A percentile compares a stretch with the other conserved stretches of the same genome.
These are phyloP conservation scores for Protobothrops mucrosquamatus DNA, from an alignment of 2,113 vertebrate species.

Conservation along the genomic window DNA sequence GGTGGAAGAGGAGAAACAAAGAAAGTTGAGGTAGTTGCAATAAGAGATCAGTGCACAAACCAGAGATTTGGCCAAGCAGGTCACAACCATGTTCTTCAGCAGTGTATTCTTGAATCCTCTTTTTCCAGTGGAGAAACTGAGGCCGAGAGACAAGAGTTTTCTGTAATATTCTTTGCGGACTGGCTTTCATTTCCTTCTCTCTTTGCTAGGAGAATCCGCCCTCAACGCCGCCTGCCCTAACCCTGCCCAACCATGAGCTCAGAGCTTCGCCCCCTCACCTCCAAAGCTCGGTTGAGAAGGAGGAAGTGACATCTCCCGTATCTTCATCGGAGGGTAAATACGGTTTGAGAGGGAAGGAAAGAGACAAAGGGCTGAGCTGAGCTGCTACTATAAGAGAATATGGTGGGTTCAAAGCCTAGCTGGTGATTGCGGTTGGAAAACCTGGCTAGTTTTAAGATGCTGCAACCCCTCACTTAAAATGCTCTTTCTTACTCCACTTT, in stretches of 20 bases:
- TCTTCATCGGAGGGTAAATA: conserved; percentile 44
- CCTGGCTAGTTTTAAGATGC: neutral
- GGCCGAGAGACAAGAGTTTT: neutral
- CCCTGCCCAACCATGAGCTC: neutral
- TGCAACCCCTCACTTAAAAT: neutral
- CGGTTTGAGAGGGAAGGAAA: neutral
- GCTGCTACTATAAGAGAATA: neutral
- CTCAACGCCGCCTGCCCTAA: fast-evolving
- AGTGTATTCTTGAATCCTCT: neutral
- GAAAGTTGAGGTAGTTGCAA: neutral
- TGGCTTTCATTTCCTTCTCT: neutral
- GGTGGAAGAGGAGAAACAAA: neutral
- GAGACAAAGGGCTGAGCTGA: neutral
- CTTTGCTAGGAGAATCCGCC: neutral
- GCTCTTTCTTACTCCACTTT: fast-evolving
- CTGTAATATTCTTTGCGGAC: neutral
- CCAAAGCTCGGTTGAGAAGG: conserved; percentile 44
- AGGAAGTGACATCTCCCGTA: conserved; percentile 36
- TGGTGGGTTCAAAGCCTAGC: conserved; percentile 15
- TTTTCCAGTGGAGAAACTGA: neutral
- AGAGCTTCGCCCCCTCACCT: neutral
- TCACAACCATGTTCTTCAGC: neutral
- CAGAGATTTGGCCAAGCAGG: neutral
- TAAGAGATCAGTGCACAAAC: neutral
- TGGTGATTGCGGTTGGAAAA: neutral